These are phyloP conservation scores for Meloe dianella DNA, from an alignment of 2,888 invertebrate species.

Conservation along the genomic window DNA sequence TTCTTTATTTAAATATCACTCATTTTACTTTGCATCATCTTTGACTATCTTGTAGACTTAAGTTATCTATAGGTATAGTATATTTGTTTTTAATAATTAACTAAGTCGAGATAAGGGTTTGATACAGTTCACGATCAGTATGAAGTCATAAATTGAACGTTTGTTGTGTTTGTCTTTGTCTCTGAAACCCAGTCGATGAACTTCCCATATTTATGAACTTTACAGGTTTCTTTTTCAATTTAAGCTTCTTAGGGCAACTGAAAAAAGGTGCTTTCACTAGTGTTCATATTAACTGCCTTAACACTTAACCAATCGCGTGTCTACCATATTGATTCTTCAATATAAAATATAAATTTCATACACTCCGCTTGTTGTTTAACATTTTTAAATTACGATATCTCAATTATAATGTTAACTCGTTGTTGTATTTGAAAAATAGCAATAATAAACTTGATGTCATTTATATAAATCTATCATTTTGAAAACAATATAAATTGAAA, in stretches of 20 bases:
- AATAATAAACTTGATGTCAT: background rate
- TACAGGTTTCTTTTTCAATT: background rate
- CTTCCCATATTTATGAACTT: background rate
- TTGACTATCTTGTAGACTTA: too few species aligned
- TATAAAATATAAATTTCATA: background rate
- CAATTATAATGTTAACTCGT: background rate
- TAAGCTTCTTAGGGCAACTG: background rate
- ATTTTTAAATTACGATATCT: background rate
- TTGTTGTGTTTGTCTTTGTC: background rate
- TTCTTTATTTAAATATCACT: too few species aligned
- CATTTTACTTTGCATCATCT: too few species aligned
- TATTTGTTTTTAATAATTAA: constrained; percentile 30
- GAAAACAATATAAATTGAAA: background rate
- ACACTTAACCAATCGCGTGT: background rate
- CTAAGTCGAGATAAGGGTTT: constrained; percentile 9
- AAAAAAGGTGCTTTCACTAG: background rate
- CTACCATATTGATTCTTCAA: background rate
- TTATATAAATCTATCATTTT: background rate
- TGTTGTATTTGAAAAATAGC: background rate
- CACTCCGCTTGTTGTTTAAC: background rate
- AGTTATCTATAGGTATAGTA: too few species aligned
- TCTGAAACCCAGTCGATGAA: background rate
- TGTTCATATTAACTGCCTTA: constrained; percentile 1
- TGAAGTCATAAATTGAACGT: background rate
- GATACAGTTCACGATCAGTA: background rate